These are phyloP conservation scores for Myotis daubentonii DNA, from an alignment of 2,797 vertebrate genomes.

Conservation along the genomic window DNA sequence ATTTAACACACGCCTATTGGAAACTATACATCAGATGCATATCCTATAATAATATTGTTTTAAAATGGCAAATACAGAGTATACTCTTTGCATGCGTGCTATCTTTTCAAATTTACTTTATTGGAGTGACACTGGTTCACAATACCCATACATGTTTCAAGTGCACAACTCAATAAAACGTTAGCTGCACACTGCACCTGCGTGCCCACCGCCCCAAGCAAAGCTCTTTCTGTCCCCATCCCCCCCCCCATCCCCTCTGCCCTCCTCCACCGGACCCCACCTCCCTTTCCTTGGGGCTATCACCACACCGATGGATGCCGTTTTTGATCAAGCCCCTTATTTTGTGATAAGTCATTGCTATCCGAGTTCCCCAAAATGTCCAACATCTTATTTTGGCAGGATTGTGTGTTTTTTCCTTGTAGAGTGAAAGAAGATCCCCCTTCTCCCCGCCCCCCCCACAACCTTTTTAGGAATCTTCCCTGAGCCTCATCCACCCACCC, in stretches of 20 bases:
- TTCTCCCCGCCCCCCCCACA: background rate
- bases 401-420: background rate
- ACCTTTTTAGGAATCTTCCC: slow-evolving; percentile 51
- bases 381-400: slow-evolving; percentile 26
- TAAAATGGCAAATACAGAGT: background rate
- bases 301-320: background rate
- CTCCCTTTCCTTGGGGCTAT: background rate
- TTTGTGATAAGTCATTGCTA: background rate
- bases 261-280: too few species aligned
- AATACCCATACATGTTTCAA: background rate
- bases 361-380: background rate
- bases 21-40: background rate
- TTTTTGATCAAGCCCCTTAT: slow-evolving; percentile 23
- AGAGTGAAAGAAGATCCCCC: background rate
- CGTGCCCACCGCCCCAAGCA: background rate
- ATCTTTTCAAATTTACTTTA: background rate
- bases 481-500: background rate
- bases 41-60: background rate
- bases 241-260: too few species aligned
- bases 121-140: background rate
- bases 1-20: background rate
- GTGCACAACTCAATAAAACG: background rate
- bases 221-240: background rate
- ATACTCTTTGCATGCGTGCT: background rate
- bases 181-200: background rate